Evolutionary conservation across 2,113 vertebrate species (phyloP).

Genomic region (Pedetes capensis): DNA sequence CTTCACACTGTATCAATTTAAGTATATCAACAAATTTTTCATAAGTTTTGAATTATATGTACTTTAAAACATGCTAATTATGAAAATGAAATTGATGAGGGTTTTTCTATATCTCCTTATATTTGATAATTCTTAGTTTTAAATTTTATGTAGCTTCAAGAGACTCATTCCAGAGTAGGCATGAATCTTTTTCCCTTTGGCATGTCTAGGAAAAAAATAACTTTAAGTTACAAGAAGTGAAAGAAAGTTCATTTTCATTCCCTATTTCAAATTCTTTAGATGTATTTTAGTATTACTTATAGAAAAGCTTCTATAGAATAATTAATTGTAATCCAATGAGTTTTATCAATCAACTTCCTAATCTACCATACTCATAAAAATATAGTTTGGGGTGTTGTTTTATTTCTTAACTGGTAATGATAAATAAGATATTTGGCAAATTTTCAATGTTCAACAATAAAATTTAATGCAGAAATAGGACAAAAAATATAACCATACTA

Average conservation of each 20-base stretch:
- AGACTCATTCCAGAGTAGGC: not conserved
- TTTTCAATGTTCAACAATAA: not conserved
- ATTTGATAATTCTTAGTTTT: not conserved
- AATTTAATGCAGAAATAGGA: not conserved
- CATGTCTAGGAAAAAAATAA: not conserved
- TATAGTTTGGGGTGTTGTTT: not conserved
- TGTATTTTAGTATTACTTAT: not conserved
- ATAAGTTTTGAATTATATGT: not conserved
- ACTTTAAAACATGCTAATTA: slow-evolving; percentile 21
- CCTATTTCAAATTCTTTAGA: not conserved
- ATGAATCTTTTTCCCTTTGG: not conserved
- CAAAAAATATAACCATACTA: not conserved
- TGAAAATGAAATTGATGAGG: not conserved
- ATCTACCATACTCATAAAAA: not conserved
- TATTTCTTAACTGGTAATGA: not conserved
- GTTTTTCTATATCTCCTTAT: not conserved
- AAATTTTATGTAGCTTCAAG: not conserved
- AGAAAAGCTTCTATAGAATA: not conserved
- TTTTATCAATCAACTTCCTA: not conserved
- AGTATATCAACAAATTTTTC: too few relatives aligned
- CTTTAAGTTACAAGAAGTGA: not conserved
- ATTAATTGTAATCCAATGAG: not conserved
- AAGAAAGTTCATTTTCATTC: not conserved
- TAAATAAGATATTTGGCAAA: not conserved
- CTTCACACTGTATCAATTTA: slow-evolving; percentile 31